Conservation (phyloP, 2,888 invertebrate genomes). For the Pyrgus malvae region DNA sequence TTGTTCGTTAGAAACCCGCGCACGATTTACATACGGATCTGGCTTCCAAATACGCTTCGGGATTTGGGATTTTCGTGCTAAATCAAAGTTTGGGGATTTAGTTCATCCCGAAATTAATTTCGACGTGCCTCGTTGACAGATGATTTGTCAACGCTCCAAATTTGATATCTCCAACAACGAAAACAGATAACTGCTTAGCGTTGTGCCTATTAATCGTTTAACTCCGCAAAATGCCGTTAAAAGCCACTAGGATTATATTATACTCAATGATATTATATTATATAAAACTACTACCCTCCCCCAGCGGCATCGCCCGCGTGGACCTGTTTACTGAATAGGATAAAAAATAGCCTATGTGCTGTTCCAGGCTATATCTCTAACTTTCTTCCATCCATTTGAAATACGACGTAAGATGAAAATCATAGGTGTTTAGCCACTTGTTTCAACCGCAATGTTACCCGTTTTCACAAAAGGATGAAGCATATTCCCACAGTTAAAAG, state of each 20-base stretch:
- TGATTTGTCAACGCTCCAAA: constrained; percentile 17
- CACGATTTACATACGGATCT: constrained; percentile 54
- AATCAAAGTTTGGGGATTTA: constrained; percentile 40
- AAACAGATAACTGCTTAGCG: not conserved
- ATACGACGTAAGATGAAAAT: no score
- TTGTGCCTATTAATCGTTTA: not conserved
- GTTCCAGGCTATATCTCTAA: no score
- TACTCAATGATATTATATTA: constrained; percentile 24
- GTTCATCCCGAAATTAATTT: constrained; percentile 25
- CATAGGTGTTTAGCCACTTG: no score
- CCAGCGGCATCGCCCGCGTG: no score
- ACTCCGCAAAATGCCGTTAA: not conserved
- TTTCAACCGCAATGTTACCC: no score
- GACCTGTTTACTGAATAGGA: constrained; percentile 23
- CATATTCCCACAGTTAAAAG: no score
- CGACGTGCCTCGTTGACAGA: constrained; percentile 16
- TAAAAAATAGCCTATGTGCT: no score
- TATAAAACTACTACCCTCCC: constrained; percentile 23
- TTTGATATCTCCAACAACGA: constrained; percentile 4
- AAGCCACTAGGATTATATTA: not conserved
- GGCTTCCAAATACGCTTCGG: constrained; percentile 45
- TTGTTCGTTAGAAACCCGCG: constrained; percentile 40
- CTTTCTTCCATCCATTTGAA: no score
- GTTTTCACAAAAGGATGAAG: no score
- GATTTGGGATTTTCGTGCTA: constrained; percentile 32